These are phyloP conservation scores for Drosophila neoperkinsi DNA, from an alignment of 2,888 invertebrate species.

Conservation along the genomic window DNA sequence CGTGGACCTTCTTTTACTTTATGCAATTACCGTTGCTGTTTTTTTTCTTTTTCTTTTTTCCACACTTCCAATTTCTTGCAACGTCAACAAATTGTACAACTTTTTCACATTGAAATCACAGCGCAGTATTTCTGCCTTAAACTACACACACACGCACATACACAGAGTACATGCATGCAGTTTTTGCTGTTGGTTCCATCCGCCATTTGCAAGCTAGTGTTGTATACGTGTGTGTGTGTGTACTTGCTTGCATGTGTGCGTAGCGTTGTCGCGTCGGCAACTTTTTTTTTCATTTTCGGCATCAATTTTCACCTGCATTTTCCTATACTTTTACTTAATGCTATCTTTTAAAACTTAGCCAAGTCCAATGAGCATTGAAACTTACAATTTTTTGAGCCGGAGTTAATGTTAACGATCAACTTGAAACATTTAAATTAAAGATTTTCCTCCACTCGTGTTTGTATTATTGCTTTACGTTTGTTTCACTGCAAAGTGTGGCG, in stretches of 20 bases:
- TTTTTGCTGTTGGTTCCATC: conserved; percentile 66
- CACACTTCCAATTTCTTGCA: conserved; percentile 59
- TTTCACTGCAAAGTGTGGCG: conserved; percentile 53
- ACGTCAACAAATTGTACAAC: conserved; percentile 72
- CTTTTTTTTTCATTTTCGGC: conserved; percentile 62
- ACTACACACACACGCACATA: conserved; percentile 23
- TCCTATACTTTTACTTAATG: conserved; percentile 31
- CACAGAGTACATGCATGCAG: conserved; percentile 57
- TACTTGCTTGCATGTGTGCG: conserved; percentile 33
- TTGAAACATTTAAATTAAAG: conserved; percentile 64
- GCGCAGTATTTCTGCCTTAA: conserved; percentile 52
- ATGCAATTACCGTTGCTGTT: conserved; percentile 46
- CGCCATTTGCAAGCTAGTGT: conserved; percentile 72
- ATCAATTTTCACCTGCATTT: conserved; percentile 39
- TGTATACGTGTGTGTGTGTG: conserved; percentile 48
- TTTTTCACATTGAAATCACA: conserved; percentile 63
- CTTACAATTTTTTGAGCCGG: conserved; percentile 64
- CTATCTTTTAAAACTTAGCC: conserved; percentile 31
- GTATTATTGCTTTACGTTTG: conserved; percentile 58
- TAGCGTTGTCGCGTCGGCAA: conserved; percentile 76
- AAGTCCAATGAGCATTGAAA: conserved; percentile 33
- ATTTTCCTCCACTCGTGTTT: conserved; percentile 55
- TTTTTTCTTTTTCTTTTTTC: conserved; percentile 14
- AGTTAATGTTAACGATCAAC: conserved; percentile 43
- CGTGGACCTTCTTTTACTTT: conserved; percentile 36